A percentile compares a stretch with the other conserved stretches of the same genome.
phyloP scores from a whole-genome alignment of 2,113 vertebrate genomes.

The Platysteira castanea region DNA sequence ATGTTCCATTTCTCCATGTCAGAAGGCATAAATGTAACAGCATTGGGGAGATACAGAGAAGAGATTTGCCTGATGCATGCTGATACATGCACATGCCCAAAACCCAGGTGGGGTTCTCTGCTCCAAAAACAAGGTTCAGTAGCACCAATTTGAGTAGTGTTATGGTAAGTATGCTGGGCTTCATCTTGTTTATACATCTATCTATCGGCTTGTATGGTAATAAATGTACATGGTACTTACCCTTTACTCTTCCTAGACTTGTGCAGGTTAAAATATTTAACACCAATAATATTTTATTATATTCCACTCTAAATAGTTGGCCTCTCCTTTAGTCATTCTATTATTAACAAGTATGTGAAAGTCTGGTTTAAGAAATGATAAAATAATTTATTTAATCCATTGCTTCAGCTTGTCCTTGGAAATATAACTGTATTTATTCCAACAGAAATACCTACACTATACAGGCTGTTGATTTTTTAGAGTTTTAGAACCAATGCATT shows the following conservation, averaged over 20 bases:
- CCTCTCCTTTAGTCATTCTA: not conserved
- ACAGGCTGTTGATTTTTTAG: not conserved
- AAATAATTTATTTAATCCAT: not conserved
- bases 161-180: not conserved
- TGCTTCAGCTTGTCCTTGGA: not conserved
- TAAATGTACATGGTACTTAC: not conserved
- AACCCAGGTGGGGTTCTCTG: not conserved
- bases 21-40: not conserved
- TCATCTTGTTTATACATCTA: not conserved
- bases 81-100: accelerated
- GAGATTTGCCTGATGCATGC: not conserved
- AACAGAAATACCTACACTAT: not conserved
- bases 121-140: not conserved
- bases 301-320: not conserved
- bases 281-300: accelerated
- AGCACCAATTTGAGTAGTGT: not conserved
- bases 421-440: not conserved
- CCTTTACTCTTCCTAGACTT: not conserved
- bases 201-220: not conserved
- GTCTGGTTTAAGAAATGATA: accelerated
- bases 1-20: accelerated
- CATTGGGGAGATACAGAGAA: no score
- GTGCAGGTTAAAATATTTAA: not conserved
- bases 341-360: not conserved
- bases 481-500: not conserved